These are phyloP conservation scores for Rhabdomys dilectus DNA, from an alignment of 2,113 vertebrate genomes.

Conservation along the genomic window DNA sequence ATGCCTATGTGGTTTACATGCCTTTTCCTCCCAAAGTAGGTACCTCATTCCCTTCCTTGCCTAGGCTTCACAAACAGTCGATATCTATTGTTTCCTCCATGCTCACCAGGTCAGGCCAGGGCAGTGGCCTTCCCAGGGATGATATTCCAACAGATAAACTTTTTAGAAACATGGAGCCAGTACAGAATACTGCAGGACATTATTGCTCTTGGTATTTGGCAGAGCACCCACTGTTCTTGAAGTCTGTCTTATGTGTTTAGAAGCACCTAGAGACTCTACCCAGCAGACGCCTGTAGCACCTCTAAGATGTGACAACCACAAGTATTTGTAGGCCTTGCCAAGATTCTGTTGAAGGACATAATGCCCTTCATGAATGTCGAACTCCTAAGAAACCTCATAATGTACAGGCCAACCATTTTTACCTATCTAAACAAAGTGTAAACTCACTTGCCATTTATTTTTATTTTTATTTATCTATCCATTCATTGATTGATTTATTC, in stretches of 20 bases:
- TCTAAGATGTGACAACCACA: not conserved
- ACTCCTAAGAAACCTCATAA: not conserved
- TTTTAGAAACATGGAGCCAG: not conserved
- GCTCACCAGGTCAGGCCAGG: not conserved
- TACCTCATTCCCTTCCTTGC: not conserved
- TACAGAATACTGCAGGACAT: not conserved
- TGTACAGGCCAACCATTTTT: not conserved
- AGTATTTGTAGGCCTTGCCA: not conserved
- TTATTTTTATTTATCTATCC: not conserved
- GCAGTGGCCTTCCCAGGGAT: not conserved
- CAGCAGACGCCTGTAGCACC: not conserved
- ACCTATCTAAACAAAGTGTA: not conserved
- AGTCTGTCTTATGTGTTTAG: no score
- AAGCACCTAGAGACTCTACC: not conserved
- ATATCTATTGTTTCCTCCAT: not conserved
- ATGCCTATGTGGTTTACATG: not conserved
- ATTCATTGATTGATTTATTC: not conserved
- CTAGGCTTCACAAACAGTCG: not conserved
- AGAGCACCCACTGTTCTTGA: not conserved
- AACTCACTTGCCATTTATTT: not conserved
- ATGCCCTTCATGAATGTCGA: not conserved
- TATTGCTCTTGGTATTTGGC: accelerated
- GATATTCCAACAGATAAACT: not conserved
- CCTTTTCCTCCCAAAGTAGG: not conserved
- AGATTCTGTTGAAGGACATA: not conserved